Percentiles rank a stretch among this genome's conserved stretches.
phyloP scores from a whole-genome alignment of 2,113 vertebrate species.

The Peromyscus maniculatus region DNA sequence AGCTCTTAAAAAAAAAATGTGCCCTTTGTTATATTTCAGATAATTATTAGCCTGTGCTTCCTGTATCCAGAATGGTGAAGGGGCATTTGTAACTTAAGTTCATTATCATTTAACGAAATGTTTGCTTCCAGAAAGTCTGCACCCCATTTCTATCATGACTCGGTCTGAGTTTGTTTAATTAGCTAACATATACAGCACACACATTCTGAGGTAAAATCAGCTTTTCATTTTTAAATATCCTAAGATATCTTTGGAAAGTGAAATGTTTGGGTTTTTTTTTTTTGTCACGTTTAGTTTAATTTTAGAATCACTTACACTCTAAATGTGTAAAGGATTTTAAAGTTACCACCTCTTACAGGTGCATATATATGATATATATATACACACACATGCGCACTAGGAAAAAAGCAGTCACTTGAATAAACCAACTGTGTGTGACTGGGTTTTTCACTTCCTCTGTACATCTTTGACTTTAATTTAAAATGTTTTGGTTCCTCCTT shows the following conservation, averaged over 20 bases:
- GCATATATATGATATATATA: neutral
- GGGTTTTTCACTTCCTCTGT: slow-evolving; percentile 31
- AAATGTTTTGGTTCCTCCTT: slow-evolving; percentile 11
- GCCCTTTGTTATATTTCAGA: neutral
- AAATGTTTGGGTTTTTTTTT: neutral
- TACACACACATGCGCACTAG: neutral
- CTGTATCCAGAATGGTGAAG: neutral
- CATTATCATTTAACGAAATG: neutral
- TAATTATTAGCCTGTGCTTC: neutral
- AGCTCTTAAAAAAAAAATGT: slow-evolving; percentile 53
- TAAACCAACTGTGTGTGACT: neutral
- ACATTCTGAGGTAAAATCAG: slow-evolving; percentile 47
- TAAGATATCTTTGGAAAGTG: slow-evolving; percentile 65
- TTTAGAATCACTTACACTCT: slow-evolving; percentile 44
- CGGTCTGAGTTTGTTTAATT: slow-evolving; percentile 35
- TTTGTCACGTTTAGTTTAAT: slow-evolving; percentile 44
- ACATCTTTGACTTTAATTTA: slow-evolving; percentile 30
- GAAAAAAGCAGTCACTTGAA: neutral
- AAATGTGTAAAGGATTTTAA: slow-evolving; percentile 27
- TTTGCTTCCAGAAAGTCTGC: slow-evolving; percentile 33
- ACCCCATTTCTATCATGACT: slow-evolving; percentile 29
- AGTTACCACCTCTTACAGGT: slow-evolving; percentile 34
- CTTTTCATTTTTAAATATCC: slow-evolving; percentile 22
- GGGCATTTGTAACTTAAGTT: neutral
- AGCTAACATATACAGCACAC: neutral